A percentile compares a stretch with the other conserved stretches of the same genome.
Conservation (phyloP, 2,113 vertebrate species). For the Erpornis zantholeuca region DNA sequence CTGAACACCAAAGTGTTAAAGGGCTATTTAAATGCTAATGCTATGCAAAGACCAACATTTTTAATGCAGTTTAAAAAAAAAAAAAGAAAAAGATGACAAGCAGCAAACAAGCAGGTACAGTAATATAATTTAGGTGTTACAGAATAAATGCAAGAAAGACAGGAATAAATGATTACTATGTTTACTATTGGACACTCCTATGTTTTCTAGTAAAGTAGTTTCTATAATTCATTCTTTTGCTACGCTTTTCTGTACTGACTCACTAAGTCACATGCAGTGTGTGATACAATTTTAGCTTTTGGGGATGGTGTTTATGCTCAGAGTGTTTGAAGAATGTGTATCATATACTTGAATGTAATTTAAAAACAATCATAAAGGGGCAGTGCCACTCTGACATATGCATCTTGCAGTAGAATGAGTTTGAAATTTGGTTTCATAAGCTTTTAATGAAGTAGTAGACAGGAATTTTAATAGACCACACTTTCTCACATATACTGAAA, state of each 20-base stretch:
- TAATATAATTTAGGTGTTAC: neutral
- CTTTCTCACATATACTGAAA: neutral
- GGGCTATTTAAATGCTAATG: neutral
- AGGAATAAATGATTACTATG: neutral
- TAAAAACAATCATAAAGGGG: conserved; percentile 15
- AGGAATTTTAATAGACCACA: neutral
- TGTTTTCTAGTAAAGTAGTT: neutral
- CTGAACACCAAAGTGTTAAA: neutral
- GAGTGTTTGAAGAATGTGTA: neutral
- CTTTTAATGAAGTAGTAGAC: conserved; percentile 26
- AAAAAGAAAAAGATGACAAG: neutral
- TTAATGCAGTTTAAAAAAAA: neutral
- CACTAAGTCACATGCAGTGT: neutral
- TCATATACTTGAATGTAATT: neutral
- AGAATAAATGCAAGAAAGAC: neutral
- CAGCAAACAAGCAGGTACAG: neutral
- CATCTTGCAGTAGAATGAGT: neutral
- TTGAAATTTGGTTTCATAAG: conserved; percentile 1
- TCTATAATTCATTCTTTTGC: neutral
- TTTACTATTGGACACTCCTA: neutral
- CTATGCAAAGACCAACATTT: neutral
- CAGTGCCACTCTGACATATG: neutral
- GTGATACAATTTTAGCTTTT: neutral
- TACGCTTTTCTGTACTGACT: neutral
- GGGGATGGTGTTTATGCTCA: neutral